phyloP scores from a whole-genome alignment of 2,797 vertebrate genomes.

The Gambelia wislizenii region DNA sequence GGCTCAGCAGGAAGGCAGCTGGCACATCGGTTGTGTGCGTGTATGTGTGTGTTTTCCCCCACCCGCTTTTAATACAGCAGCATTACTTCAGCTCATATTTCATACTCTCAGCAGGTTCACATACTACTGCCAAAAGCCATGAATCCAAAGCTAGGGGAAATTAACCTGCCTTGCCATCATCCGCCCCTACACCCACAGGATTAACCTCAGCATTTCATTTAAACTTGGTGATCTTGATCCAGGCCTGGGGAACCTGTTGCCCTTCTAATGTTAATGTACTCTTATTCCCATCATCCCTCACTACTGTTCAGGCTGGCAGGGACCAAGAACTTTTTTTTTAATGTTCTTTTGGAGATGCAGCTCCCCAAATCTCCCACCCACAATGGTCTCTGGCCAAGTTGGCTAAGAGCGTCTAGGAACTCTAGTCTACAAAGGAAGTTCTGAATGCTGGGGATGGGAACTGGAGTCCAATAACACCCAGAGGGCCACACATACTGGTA shows the following conservation, averaged over 20 bases:
- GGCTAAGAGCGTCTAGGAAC: too few relatives aligned
- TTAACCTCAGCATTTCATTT: not conserved
- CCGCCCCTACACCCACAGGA: too few relatives aligned
- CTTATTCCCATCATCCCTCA: not conserved
- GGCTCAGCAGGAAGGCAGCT: slow-evolving; percentile 40
- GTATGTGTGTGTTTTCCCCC: not conserved
- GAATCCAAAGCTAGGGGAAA: slow-evolving; percentile 2
- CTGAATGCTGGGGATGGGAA: too few relatives aligned
- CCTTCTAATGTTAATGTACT: not conserved
- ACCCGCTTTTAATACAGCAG: slow-evolving; percentile 24
- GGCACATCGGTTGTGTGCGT: slow-evolving; percentile 12
- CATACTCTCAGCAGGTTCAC: not conserved
- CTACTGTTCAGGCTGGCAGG: not conserved
- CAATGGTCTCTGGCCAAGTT: not conserved
- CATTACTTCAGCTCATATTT: slow-evolving; percentile 3
- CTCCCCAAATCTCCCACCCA: not conserved
- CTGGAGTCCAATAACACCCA: not conserved
- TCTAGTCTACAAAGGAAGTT: too few relatives aligned
- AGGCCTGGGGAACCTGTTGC: not conserved
- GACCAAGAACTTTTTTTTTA: not conserved
- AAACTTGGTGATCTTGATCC: not conserved
- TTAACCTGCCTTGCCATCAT: not conserved
- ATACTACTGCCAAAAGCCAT: slow-evolving; percentile 20
- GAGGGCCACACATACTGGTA: not conserved
- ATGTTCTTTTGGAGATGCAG: not conserved